Conservation (phyloP, 2,113 vertebrate species). For the Picathartes gymnocephalus region DNA sequence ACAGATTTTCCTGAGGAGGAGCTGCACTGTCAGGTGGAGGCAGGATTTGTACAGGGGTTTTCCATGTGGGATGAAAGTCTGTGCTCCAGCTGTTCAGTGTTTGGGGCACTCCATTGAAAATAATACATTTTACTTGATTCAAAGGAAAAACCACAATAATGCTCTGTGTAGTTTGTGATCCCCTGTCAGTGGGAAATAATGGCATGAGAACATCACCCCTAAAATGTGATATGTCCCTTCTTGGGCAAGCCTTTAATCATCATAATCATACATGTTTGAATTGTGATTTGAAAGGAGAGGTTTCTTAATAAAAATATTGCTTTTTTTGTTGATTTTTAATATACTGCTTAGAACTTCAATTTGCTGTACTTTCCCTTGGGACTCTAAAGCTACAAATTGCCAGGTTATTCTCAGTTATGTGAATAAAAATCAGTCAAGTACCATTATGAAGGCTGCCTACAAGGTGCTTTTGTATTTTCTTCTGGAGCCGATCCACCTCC, state of each 20-base stretch:
- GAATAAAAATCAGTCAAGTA: constrained; percentile 38
- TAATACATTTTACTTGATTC: not conserved
- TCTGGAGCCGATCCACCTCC: not conserved
- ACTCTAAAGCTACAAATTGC: not conserved
- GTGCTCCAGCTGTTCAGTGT: not conserved
- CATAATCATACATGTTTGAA: not conserved
- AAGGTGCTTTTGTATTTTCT: not conserved
- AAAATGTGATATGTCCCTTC: not conserved
- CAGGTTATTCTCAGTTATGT: not conserved
- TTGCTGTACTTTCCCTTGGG: not conserved
- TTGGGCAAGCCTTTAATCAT: not conserved
- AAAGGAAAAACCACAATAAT: not conserved
- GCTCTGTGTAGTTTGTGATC: not conserved
- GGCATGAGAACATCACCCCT: not conserved
- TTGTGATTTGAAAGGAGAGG: not conserved
- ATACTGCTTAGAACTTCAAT: not conserved
- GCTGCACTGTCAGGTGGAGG: not conserved
- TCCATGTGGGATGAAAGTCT: not conserved
- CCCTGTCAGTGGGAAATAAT: not conserved
- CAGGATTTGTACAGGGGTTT: not conserved
- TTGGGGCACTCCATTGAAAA: not conserved
- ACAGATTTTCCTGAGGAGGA: not conserved
- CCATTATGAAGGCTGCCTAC: constrained; percentile 20
- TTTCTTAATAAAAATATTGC: not conserved
- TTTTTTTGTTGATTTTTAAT: not conserved